Evolutionary conservation across 2,113 vertebrate genomes (phyloP).

Genomic region (Phainopepla nitens): DNA sequence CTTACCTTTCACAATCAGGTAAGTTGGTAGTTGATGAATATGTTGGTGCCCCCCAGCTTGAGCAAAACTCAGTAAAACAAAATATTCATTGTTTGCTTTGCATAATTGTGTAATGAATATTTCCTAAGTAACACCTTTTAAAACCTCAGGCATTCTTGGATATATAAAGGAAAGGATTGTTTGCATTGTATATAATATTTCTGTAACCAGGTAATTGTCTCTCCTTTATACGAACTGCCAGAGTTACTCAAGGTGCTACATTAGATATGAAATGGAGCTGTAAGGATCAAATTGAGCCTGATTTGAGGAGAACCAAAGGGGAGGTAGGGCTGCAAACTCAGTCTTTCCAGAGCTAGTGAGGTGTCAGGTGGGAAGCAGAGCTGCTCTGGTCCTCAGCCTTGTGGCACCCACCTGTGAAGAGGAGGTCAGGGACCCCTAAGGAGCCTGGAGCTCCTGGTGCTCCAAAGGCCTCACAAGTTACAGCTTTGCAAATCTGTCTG

Average conservation of each 20-base stretch:
- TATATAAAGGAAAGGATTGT: not conserved
- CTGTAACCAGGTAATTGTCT: not conserved
- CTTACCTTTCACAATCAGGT: not conserved
- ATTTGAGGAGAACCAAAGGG: not conserved
- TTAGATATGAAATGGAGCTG: not conserved
- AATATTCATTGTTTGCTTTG: not conserved
- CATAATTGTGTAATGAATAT: not conserved
- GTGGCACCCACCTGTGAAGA: not conserved
- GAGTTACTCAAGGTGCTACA: not conserved
- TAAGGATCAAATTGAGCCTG: not conserved
- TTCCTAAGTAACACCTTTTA: not conserved
- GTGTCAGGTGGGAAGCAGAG: not conserved
- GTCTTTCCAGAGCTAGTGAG: not conserved
- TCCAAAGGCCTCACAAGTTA: not conserved
- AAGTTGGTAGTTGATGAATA: not conserved
- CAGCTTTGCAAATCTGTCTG: conserved; percentile 1
- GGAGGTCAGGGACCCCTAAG: not conserved
- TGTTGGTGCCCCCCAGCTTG: not conserved
- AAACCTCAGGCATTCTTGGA: not conserved
- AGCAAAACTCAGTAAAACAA: not conserved
- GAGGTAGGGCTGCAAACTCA: not conserved
- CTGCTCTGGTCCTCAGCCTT: not conserved
- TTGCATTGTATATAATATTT: not conserved
- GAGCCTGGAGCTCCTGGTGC: not conserved
- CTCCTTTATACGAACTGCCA: not conserved